Percentiles rank a stretch among this genome's conserved stretches.
phyloP scores from a whole-genome alignment of 2,113 vertebrate species.

The Grallaria varia region DNA sequence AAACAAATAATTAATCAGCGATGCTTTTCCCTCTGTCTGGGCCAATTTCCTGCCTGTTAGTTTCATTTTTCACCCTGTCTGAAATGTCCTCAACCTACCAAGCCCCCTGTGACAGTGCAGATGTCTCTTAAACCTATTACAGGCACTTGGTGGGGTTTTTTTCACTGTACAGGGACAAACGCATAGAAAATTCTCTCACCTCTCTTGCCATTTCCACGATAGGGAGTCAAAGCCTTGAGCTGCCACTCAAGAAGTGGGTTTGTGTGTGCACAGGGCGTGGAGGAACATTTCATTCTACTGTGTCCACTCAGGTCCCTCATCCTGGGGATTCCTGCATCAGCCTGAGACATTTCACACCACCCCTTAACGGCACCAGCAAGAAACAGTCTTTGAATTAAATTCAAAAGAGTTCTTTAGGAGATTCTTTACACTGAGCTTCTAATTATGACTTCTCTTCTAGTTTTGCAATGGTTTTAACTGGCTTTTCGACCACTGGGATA shows the following conservation, averaged over 20 bases:
- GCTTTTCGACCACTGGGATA: slow-evolving; percentile 50
- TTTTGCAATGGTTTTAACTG: slow-evolving; percentile 56
- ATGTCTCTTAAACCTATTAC: neutral
- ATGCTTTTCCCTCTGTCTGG: neutral
- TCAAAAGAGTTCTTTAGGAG: slow-evolving; percentile 58
- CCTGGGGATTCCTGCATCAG: neutral
- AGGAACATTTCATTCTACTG: neutral
- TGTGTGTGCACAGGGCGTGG: too few relatives aligned
- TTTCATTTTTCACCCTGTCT: neutral
- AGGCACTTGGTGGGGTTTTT: neutral
- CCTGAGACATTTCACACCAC: neutral
- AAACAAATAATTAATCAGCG: neutral
- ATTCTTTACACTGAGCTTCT: slow-evolving; percentile 25
- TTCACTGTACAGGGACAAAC: neutral
- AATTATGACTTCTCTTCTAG: slow-evolving; percentile 60
- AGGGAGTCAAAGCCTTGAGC: neutral
- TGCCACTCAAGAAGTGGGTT: neutral
- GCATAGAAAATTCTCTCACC: neutral
- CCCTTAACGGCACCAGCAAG: neutral
- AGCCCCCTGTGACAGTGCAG: neutral
- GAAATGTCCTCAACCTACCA: neutral
- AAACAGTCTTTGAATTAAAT: slow-evolving; percentile 58
- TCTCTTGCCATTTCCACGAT: neutral
- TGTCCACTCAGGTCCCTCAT: neutral
- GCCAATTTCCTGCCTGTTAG: neutral